Evolutionary conservation across 2,888 invertebrate species (phyloP).

Genomic region (Drosophila eohydei): DNA sequence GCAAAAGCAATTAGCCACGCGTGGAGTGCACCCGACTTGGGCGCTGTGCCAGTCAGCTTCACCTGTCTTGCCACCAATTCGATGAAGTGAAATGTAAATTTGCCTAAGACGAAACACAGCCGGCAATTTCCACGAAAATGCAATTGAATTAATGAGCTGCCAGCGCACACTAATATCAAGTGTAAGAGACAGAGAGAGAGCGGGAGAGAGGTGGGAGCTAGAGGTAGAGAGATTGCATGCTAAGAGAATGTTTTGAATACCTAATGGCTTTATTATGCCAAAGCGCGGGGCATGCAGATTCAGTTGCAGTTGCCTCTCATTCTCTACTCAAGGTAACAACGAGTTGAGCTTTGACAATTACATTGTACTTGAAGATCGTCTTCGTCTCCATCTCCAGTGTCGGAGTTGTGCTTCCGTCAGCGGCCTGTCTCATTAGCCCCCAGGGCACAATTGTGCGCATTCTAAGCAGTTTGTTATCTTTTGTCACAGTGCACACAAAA

Average conservation of each 20-base stretch:
- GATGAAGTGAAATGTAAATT: constrained; percentile 69
- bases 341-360: constrained; percentile 38
- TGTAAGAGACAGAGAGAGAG: not conserved
- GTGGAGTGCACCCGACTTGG: constrained; percentile 30
- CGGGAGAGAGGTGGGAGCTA: not conserved
- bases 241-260: constrained; percentile 72
- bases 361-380: constrained; percentile 33
- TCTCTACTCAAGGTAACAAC: constrained; percentile 41
- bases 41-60: constrained; percentile 10
- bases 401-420: constrained; percentile 59
- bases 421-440: constrained; percentile 65
- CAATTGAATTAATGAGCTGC: constrained; percentile 73
- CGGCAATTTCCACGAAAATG: constrained; percentile 72
- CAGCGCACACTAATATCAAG: constrained; percentile 18
- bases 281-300: constrained; percentile 57
- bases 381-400: constrained; percentile 11
- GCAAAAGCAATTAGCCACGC: constrained; percentile 62
- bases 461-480: constrained; percentile 62
- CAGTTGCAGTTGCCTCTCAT: constrained; percentile 25
- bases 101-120: constrained; percentile 44
- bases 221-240: constrained; percentile 1
- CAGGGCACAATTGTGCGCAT: constrained; percentile 56
- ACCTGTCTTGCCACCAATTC: constrained; percentile 35
- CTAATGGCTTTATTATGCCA: constrained; percentile 71
- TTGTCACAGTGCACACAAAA: constrained; percentile 41